phyloP scores from a whole-genome alignment of 1,140 invertebrate genomes.

The Mylabris phalerata region DNA sequence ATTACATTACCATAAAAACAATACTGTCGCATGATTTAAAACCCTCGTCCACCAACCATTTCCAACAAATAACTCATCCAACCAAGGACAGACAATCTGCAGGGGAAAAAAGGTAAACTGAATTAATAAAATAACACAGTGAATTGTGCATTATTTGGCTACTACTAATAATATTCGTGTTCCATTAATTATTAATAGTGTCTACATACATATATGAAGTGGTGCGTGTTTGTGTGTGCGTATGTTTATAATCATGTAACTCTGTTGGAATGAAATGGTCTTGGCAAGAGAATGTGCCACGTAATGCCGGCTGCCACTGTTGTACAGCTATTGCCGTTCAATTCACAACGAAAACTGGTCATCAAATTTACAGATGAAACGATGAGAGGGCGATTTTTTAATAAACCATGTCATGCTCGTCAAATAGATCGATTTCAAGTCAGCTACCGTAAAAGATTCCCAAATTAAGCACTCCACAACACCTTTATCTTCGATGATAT shows the following conservation, averaged over 20 bases:
- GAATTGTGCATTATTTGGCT: background rate
- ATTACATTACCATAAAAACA: slow-evolving; percentile 36
- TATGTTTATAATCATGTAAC: background rate
- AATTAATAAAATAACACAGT: background rate
- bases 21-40: slow-evolving; percentile 27
- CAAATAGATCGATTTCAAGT: too few relatives aligned
- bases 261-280: background rate
- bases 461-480: too few relatives aligned
- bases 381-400: slow-evolving; percentile 21
- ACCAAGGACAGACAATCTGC: background rate
- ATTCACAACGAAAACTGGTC: slow-evolving; percentile 15
- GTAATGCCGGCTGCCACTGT: slow-evolving; percentile 23
- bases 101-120: background rate
- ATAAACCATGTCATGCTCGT: slow-evolving; percentile 17
- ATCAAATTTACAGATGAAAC: slow-evolving; percentile 18
- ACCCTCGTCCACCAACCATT: slow-evolving; percentile 15
- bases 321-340: background rate
- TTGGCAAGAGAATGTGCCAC: slow-evolving; percentile 13
- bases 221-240: background rate
- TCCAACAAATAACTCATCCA: slow-evolving; percentile 26
- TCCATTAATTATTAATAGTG: background rate
- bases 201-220: background rate
- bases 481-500: too few relatives aligned
- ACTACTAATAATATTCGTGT: background rate
- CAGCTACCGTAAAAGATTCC: too few relatives aligned